phyloP scores from a whole-genome alignment of 2,113 vertebrate species.

The Prunella himalayana region DNA sequence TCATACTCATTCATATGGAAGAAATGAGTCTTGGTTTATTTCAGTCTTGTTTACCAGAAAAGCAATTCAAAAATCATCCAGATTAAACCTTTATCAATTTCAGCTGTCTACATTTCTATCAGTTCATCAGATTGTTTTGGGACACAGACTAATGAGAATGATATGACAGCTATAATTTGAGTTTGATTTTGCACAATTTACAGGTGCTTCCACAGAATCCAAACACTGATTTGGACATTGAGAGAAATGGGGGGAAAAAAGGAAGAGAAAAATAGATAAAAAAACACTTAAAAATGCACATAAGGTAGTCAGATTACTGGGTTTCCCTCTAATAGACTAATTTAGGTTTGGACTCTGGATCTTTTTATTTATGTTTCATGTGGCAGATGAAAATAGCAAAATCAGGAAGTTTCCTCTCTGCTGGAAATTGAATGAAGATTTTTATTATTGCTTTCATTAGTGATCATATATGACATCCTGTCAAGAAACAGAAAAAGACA shows the following conservation, averaged over 20 bases:
- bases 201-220: background rate
- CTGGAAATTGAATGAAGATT: background rate
- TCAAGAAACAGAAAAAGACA: background rate
- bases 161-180: background rate
- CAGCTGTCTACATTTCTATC: background rate
- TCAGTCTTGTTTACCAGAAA: background rate
- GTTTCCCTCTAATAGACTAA: background rate
- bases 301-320: background rate
- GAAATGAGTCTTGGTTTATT: background rate
- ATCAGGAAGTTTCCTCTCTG: background rate
- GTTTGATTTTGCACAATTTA: background rate
- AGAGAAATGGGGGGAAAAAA: background rate
- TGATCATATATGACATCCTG: background rate
- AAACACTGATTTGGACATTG: background rate
- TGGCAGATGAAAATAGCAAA: background rate
- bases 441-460: background rate
- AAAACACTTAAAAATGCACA: fast-evolving
- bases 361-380: background rate
- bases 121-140: background rate
- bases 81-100: background rate
- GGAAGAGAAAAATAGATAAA: background rate
- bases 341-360: background rate
- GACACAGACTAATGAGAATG: background rate
- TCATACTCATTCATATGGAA: background rate
- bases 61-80: background rate